Percentiles rank a stretch among this genome's conserved stretches.
These are phyloP conservation scores for Neomonachus schauinslandi DNA, from an alignment of 2,113 vertebrate genomes.

Conservation along the genomic window DNA sequence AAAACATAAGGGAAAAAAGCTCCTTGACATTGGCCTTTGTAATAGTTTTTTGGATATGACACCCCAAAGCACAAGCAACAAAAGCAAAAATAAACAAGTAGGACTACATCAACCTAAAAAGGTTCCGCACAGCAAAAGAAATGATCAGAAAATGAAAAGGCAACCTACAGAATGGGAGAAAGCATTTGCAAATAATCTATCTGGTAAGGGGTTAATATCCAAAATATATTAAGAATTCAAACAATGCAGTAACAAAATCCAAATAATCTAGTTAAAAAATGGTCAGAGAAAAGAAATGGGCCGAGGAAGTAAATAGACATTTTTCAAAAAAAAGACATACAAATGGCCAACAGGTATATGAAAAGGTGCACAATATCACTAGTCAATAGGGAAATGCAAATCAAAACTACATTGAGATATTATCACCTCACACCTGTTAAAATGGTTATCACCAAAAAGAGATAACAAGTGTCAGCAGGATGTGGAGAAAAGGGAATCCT, in stretches of 20 bases:
- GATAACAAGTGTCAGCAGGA: not conserved
- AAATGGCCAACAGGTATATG: not conserved
- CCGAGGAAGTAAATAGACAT: not conserved
- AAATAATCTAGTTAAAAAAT: slow-evolving; percentile 32
- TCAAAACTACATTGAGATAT: not conserved
- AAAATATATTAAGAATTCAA: not conserved
- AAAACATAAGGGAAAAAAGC: not conserved
- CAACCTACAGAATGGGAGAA: not conserved
- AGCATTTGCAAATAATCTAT: not conserved
- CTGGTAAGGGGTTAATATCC: not conserved
- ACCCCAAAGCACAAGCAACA: not conserved
- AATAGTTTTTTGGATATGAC: not conserved
- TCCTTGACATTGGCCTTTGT: not conserved
- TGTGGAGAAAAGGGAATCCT: not conserved
- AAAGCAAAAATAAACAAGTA: not conserved
- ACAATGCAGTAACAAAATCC: not conserved
- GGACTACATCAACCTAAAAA: not conserved
- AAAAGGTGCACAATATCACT: not conserved
- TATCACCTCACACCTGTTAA: not conserved
- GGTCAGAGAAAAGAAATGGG: not conserved
- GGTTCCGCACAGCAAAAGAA: not conserved
- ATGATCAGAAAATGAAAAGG: not conserved
- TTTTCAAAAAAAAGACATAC: not conserved
- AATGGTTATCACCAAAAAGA: not conserved
- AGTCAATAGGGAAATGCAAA: not conserved